Evolutionary conservation across 2,888 invertebrate genomes (phyloP).

Genomic region (Protophormia terraenovae): DNA sequence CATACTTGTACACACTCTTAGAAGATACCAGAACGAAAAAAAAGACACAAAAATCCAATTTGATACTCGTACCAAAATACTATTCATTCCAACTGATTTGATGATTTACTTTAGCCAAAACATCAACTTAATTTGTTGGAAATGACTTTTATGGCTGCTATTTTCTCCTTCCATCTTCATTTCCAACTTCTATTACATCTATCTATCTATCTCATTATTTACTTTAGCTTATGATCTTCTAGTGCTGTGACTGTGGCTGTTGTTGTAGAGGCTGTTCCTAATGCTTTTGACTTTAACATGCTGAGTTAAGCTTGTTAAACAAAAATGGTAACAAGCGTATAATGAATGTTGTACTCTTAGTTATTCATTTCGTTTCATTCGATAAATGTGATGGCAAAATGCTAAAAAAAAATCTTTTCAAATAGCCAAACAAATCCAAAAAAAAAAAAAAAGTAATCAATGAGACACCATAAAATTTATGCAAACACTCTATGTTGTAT

Average conservation of each 20-base stretch:
- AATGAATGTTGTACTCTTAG: slow-evolving; percentile 43
- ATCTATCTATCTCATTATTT: background rate
- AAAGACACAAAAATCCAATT: slow-evolving; percentile 30
- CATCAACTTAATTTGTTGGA: slow-evolving; percentile 52
- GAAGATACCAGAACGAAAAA: background rate
- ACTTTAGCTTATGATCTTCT: slow-evolving; percentile 24
- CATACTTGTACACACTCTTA: slow-evolving; percentile 15
- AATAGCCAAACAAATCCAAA: slow-evolving; percentile 13
- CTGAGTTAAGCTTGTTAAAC: slow-evolving; percentile 55
- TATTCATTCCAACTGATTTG: slow-evolving; percentile 51
- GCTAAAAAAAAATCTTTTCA: slow-evolving; percentile 6
- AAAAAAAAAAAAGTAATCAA: slow-evolving; percentile 18
- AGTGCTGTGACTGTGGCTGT: slow-evolving; percentile 9
- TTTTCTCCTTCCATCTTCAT: background rate
- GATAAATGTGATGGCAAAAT: slow-evolving; percentile 28
- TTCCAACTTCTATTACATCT: background rate
- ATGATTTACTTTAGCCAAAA: slow-evolving; percentile 56
- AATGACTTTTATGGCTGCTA: slow-evolving; percentile 46
- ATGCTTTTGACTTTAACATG: slow-evolving; percentile 53
- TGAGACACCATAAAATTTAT: slow-evolving; percentile 48
- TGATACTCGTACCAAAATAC: slow-evolving; percentile 12
- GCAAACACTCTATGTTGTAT: slow-evolving; percentile 39
- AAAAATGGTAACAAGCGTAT: slow-evolving; percentile 61
- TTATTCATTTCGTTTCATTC: slow-evolving; percentile 40
- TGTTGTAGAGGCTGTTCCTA: slow-evolving; percentile 43